A percentile compares a stretch with the other conserved stretches of the same genome.
Conservation (phyloP, 2,113 vertebrate genomes). For the Alligator mississippiensis region DNA sequence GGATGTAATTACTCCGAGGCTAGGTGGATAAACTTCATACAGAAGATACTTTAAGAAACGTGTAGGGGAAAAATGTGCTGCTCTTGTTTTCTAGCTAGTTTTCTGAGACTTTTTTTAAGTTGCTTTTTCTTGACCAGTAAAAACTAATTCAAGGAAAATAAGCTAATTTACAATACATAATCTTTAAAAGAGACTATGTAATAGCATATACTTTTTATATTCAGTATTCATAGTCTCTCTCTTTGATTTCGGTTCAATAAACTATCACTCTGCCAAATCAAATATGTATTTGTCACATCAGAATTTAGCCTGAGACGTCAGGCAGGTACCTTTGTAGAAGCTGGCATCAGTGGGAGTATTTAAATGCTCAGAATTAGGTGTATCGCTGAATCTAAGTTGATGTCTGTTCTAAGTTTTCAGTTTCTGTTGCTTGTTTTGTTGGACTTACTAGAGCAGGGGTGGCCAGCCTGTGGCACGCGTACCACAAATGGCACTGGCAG, state of each 20-base stretch:
- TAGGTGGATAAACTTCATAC: not conserved
- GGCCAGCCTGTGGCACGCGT: too few species aligned
- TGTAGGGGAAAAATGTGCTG: not conserved
- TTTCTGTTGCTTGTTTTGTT: conserved; percentile 55
- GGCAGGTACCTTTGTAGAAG: not conserved
- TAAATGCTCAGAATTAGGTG: conserved; percentile 52
- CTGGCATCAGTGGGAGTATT: conserved; percentile 29
- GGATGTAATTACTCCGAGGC: not conserved
- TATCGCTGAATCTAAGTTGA: conserved; percentile 51
- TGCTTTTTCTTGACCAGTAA: not conserved
- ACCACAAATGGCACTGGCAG: too few species aligned
- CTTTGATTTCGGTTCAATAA: not conserved
- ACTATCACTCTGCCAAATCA: accelerated
- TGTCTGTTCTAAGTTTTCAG: conserved; percentile 39
- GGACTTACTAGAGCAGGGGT: conserved; percentile 22
- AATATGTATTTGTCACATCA: not conserved
- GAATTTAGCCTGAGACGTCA: not conserved
- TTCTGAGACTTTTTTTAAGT: not conserved
- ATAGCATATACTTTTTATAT: not conserved
- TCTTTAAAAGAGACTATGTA: not conserved
- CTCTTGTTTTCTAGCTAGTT: not conserved
- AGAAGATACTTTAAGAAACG: not conserved
- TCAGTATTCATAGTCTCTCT: not conserved
- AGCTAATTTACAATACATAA: not conserved
- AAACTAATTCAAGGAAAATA: not conserved